phyloP scores from a whole-genome alignment of 2,113 vertebrate species.

The Prolemur simus region DNA sequence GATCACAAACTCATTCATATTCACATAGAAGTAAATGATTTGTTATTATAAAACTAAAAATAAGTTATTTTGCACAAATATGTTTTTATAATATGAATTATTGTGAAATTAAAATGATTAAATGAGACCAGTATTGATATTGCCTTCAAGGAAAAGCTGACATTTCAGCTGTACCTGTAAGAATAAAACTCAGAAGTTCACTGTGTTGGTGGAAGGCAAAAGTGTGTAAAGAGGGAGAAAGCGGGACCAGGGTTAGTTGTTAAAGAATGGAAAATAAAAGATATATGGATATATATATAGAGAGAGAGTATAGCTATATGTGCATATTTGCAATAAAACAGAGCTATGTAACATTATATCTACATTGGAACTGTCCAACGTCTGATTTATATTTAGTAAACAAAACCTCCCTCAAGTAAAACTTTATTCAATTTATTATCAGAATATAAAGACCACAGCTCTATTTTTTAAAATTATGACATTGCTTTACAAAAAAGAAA shows the following conservation, averaged over 20 bases:
- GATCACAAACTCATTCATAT: conserved; percentile 41
- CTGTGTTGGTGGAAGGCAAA: background rate
- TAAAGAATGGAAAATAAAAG: background rate
- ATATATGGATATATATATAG: background rate
- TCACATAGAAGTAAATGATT: background rate
- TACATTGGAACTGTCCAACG: background rate
- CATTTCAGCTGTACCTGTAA: background rate
- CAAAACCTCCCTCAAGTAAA: conserved; percentile 38
- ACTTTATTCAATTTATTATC: background rate
- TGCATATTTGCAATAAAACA: background rate
- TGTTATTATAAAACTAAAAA: background rate
- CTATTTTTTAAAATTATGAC: background rate
- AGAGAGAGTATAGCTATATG: background rate
- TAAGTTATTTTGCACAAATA: background rate
- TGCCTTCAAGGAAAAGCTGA: background rate
- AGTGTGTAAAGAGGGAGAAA: background rate
- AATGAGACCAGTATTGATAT: background rate
- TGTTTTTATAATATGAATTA: background rate
- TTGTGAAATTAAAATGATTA: conserved; percentile 47
- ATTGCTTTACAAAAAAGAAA: background rate
- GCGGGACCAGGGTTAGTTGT: background rate
- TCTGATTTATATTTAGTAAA: conserved; percentile 28
- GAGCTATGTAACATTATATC: background rate
- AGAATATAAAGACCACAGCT: conserved; percentile 9
- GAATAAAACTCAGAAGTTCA: conserved; percentile 5